Conservation (phyloP, 2,113 vertebrate genomes). For the Eubucco bourcierii region DNA sequence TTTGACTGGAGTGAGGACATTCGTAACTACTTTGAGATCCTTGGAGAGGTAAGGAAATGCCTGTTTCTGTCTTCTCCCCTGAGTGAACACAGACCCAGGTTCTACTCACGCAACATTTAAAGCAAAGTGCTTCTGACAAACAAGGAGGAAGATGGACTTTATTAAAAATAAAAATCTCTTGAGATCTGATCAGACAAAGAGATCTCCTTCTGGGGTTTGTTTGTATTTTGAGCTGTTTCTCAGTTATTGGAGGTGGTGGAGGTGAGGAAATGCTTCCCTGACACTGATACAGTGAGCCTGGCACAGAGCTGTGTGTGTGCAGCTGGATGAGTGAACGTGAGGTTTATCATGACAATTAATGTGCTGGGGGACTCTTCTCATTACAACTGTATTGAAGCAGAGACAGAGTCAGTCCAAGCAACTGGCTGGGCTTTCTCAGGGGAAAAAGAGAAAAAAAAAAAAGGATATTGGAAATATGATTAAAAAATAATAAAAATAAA, state of each 20-base stretch:
- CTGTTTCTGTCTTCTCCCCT: not conserved
- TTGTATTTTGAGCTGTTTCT: conserved; percentile 37
- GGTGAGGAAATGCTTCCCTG: conserved; percentile 28
- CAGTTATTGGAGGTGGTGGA: not conserved
- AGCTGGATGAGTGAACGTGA: conserved; percentile 1
- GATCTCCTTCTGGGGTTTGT: conserved; percentile 54
- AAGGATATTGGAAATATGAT: not conserved
- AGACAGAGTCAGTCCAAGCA: conserved; percentile 30
- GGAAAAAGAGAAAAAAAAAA: not conserved
- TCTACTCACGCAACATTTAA: conserved; percentile 44
- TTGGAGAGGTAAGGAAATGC: not conserved
- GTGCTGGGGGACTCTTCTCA: conserved; percentile 16
- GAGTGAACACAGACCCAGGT: not conserved
- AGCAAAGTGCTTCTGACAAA: conserved; percentile 55
- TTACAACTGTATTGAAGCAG: conserved; percentile 33
- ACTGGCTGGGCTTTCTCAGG: not conserved
- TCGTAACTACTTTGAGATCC: not conserved
- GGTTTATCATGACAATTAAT: conserved; percentile 71
- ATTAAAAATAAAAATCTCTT: conserved; percentile 54
- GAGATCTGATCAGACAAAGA: conserved; percentile 49
- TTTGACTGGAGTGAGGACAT: not conserved
- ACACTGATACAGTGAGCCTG: conserved; percentile 12
- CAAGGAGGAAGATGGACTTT: conserved; percentile 43
- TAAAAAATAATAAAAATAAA: not conserved
- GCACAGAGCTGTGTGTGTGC: not conserved